Conservation (phyloP, 2,797 vertebrate species). For the Helostoma temminkii region DNA sequence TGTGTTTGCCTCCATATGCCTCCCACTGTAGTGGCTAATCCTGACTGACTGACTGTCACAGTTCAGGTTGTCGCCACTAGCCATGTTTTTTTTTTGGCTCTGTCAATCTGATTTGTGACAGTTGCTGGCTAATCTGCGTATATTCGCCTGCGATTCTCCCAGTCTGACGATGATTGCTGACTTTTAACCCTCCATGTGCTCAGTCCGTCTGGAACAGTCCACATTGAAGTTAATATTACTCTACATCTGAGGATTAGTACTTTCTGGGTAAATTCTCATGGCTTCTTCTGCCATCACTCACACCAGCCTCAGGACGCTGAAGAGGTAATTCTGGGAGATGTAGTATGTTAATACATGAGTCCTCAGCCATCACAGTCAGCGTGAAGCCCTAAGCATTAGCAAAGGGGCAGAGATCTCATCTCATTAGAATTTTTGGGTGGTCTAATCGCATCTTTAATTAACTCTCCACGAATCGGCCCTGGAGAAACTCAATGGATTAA, state of each 20-base stretch:
- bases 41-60: constrained; percentile 69
- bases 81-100: constrained; percentile 68
- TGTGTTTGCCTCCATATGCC: constrained; percentile 48
- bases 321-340: constrained; percentile 56
- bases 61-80: constrained; percentile 59
- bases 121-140: constrained; percentile 68
- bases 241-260: constrained; percentile 49
- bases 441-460: constrained; percentile 76
- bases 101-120: constrained; percentile 67
- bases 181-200: constrained; percentile 33
- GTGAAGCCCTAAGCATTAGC: constrained; percentile 39
- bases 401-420: constrained; percentile 31
- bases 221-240: constrained; percentile 35
- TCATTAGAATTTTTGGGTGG: constrained; percentile 54
- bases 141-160: constrained; percentile 39
- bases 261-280: constrained; percentile 48
- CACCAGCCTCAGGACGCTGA: constrained; percentile 23
- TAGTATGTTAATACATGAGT: constrained; percentile 50
- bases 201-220: constrained; percentile 14
- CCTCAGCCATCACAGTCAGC: constrained; percentile 49
- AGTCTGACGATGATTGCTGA: constrained; percentile 45
- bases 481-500: constrained; percentile 66
- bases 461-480: constrained; percentile 68
- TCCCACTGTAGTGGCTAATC: constrained; percentile 61
- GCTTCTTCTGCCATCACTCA: constrained; percentile 37